These are phyloP conservation scores for Mixornis gularis DNA, from an alignment of 2,113 vertebrate species.

Conservation along the genomic window DNA sequence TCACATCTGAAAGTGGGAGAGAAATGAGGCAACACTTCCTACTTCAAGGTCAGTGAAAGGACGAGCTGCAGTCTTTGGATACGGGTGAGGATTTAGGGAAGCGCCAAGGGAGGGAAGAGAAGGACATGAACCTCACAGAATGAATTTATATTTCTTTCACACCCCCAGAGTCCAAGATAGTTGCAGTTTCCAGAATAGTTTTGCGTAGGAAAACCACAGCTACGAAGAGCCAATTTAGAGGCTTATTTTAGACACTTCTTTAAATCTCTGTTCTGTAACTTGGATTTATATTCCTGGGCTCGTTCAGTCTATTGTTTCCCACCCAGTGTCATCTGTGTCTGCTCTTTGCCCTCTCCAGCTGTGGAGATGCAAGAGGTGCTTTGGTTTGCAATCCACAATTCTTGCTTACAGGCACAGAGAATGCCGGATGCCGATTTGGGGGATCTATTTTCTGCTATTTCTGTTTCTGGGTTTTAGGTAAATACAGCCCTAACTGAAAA, in stretches of 20 bases:
- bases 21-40: conserved; percentile 11
- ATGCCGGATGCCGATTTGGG: background rate
- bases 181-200: conserved; percentile 45
- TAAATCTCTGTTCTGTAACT: background rate
- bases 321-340: background rate
- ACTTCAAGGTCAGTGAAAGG: conserved; percentile 4
- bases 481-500: background rate
- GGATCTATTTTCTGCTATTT: background rate
- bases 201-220: conserved; percentile 35
- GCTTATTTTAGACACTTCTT: conserved; percentile 29
- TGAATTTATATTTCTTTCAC: background rate
- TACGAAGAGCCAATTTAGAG: background rate
- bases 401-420: background rate
- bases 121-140: conserved; percentile 2
- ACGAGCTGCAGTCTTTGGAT: background rate
- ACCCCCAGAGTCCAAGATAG: conserved; percentile 54
- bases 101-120: background rate
- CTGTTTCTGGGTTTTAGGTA: background rate
- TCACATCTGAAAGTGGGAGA: background rate
- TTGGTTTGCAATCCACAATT: background rate
- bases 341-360: background rate
- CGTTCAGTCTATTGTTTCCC: background rate
- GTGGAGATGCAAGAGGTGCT: background rate
- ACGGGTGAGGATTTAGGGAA: background rate
- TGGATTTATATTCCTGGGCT: background rate